Percentiles rank a stretch among this genome's conserved stretches.
phyloP scores from a whole-genome alignment of 2,113 vertebrate genomes.

The Grus americana region DNA sequence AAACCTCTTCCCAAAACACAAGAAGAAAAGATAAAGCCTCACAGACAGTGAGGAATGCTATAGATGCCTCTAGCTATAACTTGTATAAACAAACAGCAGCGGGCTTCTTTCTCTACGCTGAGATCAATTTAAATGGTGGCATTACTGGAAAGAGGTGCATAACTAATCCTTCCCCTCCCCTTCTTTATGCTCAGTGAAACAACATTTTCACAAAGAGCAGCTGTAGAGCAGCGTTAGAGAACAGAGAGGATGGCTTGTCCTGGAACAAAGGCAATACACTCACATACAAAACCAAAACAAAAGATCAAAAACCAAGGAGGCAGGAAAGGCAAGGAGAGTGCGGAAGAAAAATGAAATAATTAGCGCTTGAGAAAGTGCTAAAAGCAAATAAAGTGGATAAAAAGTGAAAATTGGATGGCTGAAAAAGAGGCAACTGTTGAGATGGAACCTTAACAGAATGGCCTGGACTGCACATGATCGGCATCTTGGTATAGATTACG shows the following conservation, averaged over 20 bases:
- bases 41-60: conserved; percentile 73
- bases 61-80: not conserved
- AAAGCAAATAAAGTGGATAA: conserved; percentile 44
- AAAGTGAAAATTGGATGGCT: conserved; percentile 40
- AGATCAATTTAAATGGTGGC: conserved; percentile 28
- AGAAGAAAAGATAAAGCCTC: conserved; percentile 47
- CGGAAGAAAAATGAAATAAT: conserved; percentile 33
- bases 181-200: conserved; percentile 62
- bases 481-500: not conserved
- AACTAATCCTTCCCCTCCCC: conserved; percentile 42
- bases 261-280: conserved; percentile 66
- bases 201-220: conserved; percentile 49
- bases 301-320: conserved; percentile 54
- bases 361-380: conserved; percentile 40
- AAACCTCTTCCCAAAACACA: conserved; percentile 24
- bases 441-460: conserved; percentile 39
- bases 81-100: conserved; percentile 29
- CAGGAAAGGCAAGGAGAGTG: conserved; percentile 58
- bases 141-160: conserved; percentile 32
- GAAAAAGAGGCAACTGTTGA: conserved; percentile 37
- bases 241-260: conserved; percentile 69
- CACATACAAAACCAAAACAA: conserved; percentile 50
- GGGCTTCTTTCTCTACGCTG: conserved; percentile 17
- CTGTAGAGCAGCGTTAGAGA: conserved; percentile 48
- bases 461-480: not conserved